Evolutionary conservation across 2,113 vertebrate genomes (phyloP).

Genomic region (Tenrec ecaudatus): DNA sequence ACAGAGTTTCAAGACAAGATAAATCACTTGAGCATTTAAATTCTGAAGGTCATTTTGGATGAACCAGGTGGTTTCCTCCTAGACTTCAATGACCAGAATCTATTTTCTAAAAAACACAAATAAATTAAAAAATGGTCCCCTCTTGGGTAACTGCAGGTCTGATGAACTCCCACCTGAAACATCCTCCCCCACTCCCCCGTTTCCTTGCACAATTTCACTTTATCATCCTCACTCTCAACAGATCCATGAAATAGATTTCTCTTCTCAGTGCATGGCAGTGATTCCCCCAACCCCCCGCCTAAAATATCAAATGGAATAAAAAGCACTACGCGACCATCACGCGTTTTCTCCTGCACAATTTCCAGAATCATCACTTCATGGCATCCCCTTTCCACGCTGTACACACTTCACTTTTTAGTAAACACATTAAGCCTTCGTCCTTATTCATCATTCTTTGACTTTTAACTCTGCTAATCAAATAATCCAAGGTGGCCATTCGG

Average conservation of each 20-base stretch:
- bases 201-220: constrained; percentile 60
- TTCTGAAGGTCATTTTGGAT: constrained; percentile 72
- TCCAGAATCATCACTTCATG: constrained; percentile 74
- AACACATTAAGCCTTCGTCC: constrained; percentile 39
- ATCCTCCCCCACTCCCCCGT: constrained; percentile 44
- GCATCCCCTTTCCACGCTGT: constrained; percentile 65
- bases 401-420: constrained; percentile 59
- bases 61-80: constrained; percentile 76
- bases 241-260: constrained; percentile 72
- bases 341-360: constrained; percentile 73
- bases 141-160: constrained; percentile 67
- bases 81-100: constrained; percentile 73
- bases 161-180: constrained; percentile 65
- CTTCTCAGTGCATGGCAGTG: constrained; percentile 64
- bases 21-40: constrained; percentile 75
- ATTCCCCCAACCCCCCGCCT: no score
- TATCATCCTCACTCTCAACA: constrained; percentile 66
- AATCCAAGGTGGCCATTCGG: constrained; percentile 66
- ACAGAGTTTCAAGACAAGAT: constrained; percentile 67
- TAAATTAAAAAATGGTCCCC: constrained; percentile 6
- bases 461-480: constrained; percentile 68
- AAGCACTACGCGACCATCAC: constrained; percentile 57
- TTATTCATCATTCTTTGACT: constrained; percentile 69
- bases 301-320: constrained; percentile 68
- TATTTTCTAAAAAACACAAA: constrained; percentile 45